Evolutionary conservation across 1,140 invertebrate genomes (phyloP), one percentile per base, ranked within the genome.

Genomic region (Drosophila repletoides): DNA sequence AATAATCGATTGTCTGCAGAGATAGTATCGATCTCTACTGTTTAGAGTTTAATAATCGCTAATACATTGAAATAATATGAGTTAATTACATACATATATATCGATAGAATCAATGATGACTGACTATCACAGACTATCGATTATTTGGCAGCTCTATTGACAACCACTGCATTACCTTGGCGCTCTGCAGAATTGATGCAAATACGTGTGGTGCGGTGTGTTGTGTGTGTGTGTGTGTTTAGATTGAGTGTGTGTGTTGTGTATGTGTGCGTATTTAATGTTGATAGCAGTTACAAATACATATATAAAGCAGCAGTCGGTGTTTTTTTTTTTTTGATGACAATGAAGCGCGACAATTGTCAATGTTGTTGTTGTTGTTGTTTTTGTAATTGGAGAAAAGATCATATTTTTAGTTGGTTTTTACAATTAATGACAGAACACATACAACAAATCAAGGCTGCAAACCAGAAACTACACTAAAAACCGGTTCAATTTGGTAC

Each of bases 121-220:
- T n/a, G n/a, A n/a, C n/a, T n/a, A n/a, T n/a, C n/a, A n/a, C n/a
- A n/a, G n/a, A n/a, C n/a, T n/a, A n/a, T n/a, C n/a, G n/a, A n/a
- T n/a, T n/a, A n/a, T n/a, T n/a, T n/a, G n/a, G n/a, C n/a, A n/a
- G n/a, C n/a, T n/a, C n/a, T n/a, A 15, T 9, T 14, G 7, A 10
- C 33, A 19, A 49, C 9, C 10, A 48, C 52, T 53, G 55, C 41
- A 66, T 88, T 88, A 88, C 83, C 83, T 88, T 88, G 41, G 63
- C 55, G 65, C 64, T 88, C 83, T 86, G 72, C 53, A 70, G 59
- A 19, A 31, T 51, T 67, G 55, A 69, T 41, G 55, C 12, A 46
- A 36, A 46, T 72, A 46, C 43, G 34, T 46, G 26, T 55, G 40
- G 7, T 70, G 17, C 45, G 15, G 22, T 36, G 45, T 31, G 14